Evolutionary conservation across 1,140 invertebrate species (phyloP).

Genomic region (Drepana arcuata): DNA sequence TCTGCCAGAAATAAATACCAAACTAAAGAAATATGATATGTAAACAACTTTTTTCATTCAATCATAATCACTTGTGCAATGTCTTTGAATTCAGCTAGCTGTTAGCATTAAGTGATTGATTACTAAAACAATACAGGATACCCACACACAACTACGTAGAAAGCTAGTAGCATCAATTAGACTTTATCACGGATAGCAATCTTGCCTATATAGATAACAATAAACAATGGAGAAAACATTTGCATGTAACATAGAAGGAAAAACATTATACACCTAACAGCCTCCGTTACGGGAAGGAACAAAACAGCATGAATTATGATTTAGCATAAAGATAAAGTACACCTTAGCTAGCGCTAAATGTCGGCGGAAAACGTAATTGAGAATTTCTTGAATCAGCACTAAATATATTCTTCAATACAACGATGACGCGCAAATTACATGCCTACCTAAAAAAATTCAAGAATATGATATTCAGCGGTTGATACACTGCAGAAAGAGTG

Average conservation of each 20-base stretch:
- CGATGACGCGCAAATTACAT: too few relatives aligned
- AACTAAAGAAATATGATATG: conserved; percentile 27
- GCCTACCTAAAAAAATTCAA: too few relatives aligned
- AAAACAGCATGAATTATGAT: conserved; percentile 64
- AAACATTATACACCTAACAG: conserved; percentile 53
- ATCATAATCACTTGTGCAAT: too few relatives aligned
- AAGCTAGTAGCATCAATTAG: conserved; percentile 29
- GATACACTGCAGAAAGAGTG: too few relatives aligned
- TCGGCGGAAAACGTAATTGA: conserved; percentile 58
- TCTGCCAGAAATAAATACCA: conserved; percentile 33
- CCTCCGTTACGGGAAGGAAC: conserved; percentile 33
- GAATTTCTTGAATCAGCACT: too few relatives aligned
- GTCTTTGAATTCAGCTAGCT: too few relatives aligned
- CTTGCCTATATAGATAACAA: conserved; percentile 30
- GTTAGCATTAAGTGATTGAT: too few relatives aligned
- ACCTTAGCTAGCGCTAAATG: conserved; percentile 58
- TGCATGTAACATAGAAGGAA: conserved; percentile 39
- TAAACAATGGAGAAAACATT: conserved; percentile 38
- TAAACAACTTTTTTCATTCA: conserved; percentile 28
- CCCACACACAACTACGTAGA: too few relatives aligned
- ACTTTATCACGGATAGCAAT: conserved; percentile 22
- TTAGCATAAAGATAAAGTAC: conserved; percentile 66
- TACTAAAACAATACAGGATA: too few relatives aligned
- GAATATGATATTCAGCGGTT: too few relatives aligned
- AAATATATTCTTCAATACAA: too few relatives aligned